Evolutionary conservation across 2,113 vertebrate genomes (phyloP).

Genomic region (Gallinago media): DNA sequence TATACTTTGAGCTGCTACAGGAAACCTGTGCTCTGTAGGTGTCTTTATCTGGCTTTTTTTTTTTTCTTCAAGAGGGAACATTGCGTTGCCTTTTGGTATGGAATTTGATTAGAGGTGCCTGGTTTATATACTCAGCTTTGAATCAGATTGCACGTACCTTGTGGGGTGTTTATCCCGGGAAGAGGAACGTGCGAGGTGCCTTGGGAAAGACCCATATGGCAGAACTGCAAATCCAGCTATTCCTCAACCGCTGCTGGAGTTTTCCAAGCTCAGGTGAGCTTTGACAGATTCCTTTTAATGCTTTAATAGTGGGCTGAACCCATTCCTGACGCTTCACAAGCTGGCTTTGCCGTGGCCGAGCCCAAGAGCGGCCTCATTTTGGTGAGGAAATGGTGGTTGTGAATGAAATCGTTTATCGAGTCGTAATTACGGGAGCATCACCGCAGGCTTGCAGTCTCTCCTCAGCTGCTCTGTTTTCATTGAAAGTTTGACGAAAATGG

Average conservation of each 20-base stretch:
- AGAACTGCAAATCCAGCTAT: neutral
- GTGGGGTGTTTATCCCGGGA: neutral
- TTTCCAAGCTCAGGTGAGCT: neutral
- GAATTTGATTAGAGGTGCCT: neutral
- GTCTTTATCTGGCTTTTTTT: neutral
- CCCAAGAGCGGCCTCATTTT: neutral
- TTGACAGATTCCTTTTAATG: rapidly evolving
- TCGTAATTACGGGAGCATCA: neutral
- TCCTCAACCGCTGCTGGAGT: neutral
- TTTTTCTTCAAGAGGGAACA: neutral
- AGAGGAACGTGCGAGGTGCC: neutral
- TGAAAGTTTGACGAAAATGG: neutral
- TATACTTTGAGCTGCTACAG: neutral
- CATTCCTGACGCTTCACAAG: rapidly evolving
- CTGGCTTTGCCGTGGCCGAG: neutral
- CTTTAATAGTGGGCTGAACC: neutral
- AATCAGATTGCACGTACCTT: neutral
- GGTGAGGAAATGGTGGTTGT: constrained; percentile 33
- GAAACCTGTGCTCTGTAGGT: neutral
- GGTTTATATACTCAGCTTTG: neutral
- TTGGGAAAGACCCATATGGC: neutral
- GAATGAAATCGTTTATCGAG: neutral
- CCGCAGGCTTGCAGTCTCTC: rapidly evolving
- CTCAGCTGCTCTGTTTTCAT: neutral
- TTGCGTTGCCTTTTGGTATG: neutral